phyloP scores from a whole-genome alignment of 2,888 invertebrate species.

The Dascillus cervinus region DNA sequence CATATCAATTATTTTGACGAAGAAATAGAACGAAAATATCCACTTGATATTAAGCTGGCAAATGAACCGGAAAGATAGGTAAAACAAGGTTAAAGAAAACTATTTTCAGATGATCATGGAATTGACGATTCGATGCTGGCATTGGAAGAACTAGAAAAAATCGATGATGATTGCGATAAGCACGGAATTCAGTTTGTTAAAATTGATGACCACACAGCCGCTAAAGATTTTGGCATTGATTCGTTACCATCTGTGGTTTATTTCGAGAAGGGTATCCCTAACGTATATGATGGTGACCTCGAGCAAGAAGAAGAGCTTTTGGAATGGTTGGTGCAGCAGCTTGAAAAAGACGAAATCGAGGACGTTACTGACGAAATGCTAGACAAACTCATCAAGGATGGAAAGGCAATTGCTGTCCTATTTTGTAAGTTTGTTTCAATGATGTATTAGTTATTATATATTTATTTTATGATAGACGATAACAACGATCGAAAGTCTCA shows the following conservation, averaged over 20 bases:
- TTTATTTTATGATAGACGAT: slow-evolving; percentile 55
- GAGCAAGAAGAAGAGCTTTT: slow-evolving; percentile 84
- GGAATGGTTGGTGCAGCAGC: slow-evolving; percentile 79
- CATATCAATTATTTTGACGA: too few relatives aligned
- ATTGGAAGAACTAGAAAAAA: slow-evolving; percentile 80
- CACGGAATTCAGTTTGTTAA: slow-evolving; percentile 91
- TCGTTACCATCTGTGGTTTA: slow-evolving; percentile 77
- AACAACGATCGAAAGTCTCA: slow-evolving; percentile 84
- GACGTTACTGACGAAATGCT: slow-evolving; percentile 93
- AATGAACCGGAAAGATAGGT: too few relatives aligned
- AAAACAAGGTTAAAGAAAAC: too few relatives aligned
- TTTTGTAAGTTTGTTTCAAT: slow-evolving; percentile 83
- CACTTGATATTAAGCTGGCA: too few relatives aligned
- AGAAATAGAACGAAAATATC: too few relatives aligned
- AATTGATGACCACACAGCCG: slow-evolving; percentile 80
- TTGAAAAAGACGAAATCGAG: slow-evolving; percentile 90
- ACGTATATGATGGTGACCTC: slow-evolving; percentile 84
- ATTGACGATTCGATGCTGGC: slow-evolving; percentile 83
- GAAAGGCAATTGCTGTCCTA: slow-evolving; percentile 80
- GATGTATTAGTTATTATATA: slow-evolving; percentile 1
- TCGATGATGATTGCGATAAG: slow-evolving; percentile 88
- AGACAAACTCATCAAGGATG: slow-evolving; percentile 80
- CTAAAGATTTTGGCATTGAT: slow-evolving; percentile 80
- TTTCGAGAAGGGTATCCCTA: slow-evolving; percentile 89
- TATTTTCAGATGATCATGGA: slow-evolving; percentile 87